Conservation (phyloP, 2,113 vertebrate species). For the Psilopogon haemacephalus region DNA sequence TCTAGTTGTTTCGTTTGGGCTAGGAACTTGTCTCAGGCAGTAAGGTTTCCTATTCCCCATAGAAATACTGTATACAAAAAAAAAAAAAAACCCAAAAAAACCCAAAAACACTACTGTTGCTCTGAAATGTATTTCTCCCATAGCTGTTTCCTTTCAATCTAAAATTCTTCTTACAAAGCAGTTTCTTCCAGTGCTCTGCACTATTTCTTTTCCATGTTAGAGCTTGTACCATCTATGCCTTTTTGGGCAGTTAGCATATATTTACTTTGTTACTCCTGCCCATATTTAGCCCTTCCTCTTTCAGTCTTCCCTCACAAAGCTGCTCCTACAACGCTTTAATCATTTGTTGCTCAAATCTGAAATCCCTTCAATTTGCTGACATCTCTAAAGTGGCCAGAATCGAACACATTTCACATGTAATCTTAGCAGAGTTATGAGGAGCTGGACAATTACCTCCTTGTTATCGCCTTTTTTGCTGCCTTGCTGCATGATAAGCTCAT, state of each 20-base stretch:
- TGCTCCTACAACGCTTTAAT: slow-evolving; percentile 26
- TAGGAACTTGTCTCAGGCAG: background rate
- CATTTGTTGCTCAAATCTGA: slow-evolving; percentile 2
- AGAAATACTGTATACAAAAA: background rate
- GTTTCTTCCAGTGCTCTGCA: background rate
- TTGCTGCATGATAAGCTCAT: background rate
- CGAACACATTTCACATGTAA: slow-evolving; percentile 23
- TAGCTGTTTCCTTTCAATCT: background rate
- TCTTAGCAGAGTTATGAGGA: slow-evolving; percentile 22
- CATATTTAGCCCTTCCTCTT: slow-evolving; percentile 1
- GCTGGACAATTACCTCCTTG: background rate
- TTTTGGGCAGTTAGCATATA: background rate
- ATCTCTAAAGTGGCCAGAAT: background rate
- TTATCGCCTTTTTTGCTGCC: background rate
- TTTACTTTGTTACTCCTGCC: background rate
- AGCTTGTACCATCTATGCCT: background rate
- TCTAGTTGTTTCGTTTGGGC: background rate
- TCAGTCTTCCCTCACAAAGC: background rate
- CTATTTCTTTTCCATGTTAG: background rate
- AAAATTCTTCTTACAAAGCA: background rate
- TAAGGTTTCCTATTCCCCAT: background rate
- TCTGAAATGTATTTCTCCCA: background rate
- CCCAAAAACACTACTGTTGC: background rate
- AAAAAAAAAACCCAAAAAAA: background rate
- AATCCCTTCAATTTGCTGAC: slow-evolving; percentile 28